Conservation (phyloP, 2,888 invertebrate genomes). For the Drosophila pseudotakahashii region DNA sequence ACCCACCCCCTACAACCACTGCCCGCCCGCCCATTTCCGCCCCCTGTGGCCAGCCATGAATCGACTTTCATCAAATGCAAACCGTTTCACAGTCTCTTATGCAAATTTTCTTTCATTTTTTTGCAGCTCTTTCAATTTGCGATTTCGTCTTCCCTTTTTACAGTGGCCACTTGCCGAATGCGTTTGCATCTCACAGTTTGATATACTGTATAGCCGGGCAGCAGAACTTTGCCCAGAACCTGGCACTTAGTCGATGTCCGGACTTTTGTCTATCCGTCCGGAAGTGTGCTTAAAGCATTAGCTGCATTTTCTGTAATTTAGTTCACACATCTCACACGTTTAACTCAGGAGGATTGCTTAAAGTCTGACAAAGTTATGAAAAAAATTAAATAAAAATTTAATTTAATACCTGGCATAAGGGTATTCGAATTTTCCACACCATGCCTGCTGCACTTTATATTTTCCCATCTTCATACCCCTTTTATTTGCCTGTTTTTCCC, state of each 20-base stretch:
- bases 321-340: not conserved
- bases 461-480: not conserved
- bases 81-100: constrained; percentile 54
- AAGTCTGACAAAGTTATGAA: no score
- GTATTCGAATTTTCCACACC: not conserved
- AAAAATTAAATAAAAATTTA: no score
- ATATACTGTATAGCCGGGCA: constrained; percentile 17
- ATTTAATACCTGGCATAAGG: no score
- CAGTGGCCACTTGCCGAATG: constrained; percentile 39
- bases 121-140: constrained; percentile 35
- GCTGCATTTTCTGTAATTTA: not conserved
- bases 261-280: not conserved
- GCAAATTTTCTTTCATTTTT: constrained; percentile 49
- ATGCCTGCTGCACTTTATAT: no score
- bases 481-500: not conserved
- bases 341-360: not conserved
- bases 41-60: constrained; percentile 41
- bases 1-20: not conserved
- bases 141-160: constrained; percentile 33
- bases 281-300: constrained; percentile 7
- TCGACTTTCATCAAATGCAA: constrained; percentile 67
- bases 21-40: constrained; percentile 8
- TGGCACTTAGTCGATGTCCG: constrained; percentile 17
- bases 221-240: constrained; percentile 10
- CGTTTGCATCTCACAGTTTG: constrained; percentile 44